Evolutionary conservation across 2,797 vertebrate species (phyloP).

Genomic region (Catamblyrhynchus diadema): DNA sequence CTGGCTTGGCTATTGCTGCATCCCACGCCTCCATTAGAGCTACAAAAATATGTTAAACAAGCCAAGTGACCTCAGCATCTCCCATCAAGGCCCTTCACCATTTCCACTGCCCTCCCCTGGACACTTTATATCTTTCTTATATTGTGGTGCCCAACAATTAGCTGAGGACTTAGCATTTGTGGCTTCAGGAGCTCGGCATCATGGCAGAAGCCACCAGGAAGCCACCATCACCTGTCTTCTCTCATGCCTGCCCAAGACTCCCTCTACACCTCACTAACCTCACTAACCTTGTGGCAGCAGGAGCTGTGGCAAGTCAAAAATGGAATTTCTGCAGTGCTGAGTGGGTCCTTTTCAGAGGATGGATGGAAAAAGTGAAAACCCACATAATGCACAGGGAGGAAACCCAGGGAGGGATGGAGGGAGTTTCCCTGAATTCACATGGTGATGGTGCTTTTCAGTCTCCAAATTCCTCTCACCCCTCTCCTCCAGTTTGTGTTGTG

Average conservation of each 20-base stretch:
- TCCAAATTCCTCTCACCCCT: neutral
- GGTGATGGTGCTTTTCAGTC: neutral
- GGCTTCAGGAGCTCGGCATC: neutral
- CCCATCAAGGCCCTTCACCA: neutral
- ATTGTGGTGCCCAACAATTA: neutral
- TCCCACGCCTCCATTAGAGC: neutral
- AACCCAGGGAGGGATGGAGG: neutral
- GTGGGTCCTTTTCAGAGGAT: neutral
- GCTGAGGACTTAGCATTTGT: fast-evolving
- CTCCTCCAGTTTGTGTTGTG: neutral
- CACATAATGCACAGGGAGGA: neutral
- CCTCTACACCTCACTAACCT: neutral
- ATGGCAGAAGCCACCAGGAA: neutral
- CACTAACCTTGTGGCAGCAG: neutral
- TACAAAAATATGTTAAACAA: neutral
- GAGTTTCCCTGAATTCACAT: fast-evolving
- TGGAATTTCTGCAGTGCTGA: neutral
- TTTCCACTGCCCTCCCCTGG: neutral
- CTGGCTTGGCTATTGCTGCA: neutral
- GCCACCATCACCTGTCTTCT: neutral
- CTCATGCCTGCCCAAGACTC: fast-evolving
- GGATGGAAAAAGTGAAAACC: neutral
- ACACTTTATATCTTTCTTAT: neutral
- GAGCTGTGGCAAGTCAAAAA: neutral
- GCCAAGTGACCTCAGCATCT: neutral